phyloP scores from a whole-genome alignment of 2,797 vertebrate species.

The Brachymystax lenok region DNA sequence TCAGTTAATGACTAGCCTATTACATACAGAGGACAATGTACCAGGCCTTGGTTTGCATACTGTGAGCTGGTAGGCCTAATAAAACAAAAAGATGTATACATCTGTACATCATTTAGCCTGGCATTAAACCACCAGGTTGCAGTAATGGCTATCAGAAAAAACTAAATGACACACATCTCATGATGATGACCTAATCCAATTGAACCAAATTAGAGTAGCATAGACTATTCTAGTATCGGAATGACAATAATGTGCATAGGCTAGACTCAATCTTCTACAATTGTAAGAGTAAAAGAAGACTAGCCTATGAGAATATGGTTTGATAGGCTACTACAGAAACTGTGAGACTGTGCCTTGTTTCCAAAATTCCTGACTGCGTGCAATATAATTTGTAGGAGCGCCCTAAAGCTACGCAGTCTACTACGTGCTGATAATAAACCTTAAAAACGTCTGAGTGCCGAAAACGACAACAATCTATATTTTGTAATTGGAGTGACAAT shows the following conservation, averaged over 20 bases:
- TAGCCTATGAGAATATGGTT: not conserved
- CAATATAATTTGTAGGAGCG: too few relatives aligned
- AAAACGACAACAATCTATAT: not conserved
- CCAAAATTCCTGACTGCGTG: too few relatives aligned
- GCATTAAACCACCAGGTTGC: not conserved
- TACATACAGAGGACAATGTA: slow-evolving; percentile 2
- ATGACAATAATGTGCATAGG: not conserved
- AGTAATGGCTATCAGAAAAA: not conserved
- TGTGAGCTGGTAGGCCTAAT: not conserved
- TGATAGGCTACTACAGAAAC: not conserved
- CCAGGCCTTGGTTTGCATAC: not conserved
- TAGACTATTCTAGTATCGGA: not conserved
- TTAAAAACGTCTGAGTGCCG: not conserved
- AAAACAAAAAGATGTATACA: not conserved
- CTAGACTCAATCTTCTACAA: not conserved
- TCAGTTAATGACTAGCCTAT: not conserved
- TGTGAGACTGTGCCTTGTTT: too few relatives aligned
- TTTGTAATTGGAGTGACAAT: too few relatives aligned
- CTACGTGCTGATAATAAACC: slow-evolving; percentile 11
- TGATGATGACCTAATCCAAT: not conserved
- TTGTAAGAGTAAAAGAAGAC: too few relatives aligned
- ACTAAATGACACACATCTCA: not conserved
- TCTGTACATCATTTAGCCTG: not conserved
- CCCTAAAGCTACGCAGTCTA: not conserved
- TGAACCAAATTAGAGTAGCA: not conserved